Conservation (phyloP, 2,797 vertebrate species). For the Pipistrellus kuhlii region DNA sequence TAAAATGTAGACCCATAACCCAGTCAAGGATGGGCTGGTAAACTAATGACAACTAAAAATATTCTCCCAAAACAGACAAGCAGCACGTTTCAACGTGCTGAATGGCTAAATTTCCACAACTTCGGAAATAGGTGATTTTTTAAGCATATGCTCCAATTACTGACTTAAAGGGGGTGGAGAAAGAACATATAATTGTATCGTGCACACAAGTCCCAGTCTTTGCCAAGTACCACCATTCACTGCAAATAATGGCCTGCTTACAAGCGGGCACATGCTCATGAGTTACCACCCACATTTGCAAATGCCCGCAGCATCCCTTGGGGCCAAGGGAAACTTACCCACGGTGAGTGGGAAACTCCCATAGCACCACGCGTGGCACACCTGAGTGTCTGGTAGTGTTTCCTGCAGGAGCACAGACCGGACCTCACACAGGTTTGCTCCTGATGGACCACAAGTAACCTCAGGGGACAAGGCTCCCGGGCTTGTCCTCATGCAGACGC, state of each 20-base stretch:
- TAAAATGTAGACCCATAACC: background rate
- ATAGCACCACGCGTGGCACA: constrained; percentile 58
- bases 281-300: constrained; percentile 76
- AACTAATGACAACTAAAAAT: constrained; percentile 40
- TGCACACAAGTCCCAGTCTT: background rate
- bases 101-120: constrained; percentile 18
- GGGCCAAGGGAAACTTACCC: constrained; percentile 74
- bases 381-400: constrained; percentile 44
- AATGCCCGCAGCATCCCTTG: constrained; percentile 69
- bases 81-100: background rate
- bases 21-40: background rate
- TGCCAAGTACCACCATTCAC: background rate
- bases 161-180: background rate
- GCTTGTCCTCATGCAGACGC: constrained; percentile 34
- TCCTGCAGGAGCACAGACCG: background rate
- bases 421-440: constrained; percentile 27
- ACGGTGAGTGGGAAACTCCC: background rate
- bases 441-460: background rate
- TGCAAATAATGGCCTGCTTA: background rate
- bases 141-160: constrained; percentile 53
- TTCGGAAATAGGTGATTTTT: constrained; percentile 44
- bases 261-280: constrained; percentile 5
- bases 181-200: background rate
- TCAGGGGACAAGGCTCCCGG: background rate
- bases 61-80: constrained; percentile 29